Evolutionary conservation across 1,140 invertebrate genomes (phyloP), one percentile per base, ranked within the genome.

Genomic region (Diorhabda sublineata): DNA sequence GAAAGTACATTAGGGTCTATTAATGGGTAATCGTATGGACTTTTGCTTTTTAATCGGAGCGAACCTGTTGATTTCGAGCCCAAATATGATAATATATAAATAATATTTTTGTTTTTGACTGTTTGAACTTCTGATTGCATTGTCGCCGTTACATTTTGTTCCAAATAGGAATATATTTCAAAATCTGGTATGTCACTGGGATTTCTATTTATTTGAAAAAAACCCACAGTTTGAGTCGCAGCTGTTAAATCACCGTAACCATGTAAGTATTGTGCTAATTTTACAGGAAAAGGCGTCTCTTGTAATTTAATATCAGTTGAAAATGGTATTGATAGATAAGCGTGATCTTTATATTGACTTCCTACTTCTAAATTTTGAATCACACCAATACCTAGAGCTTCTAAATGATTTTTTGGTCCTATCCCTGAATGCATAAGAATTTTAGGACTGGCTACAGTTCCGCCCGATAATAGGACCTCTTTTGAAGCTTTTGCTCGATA

Each of bases 321-420:
- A 56, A 95, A 95, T 0, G 91, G 88, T n/a, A 94, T 76, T 0
- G 92, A 92, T 2, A 91, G 91, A 2, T 92, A 79, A 0, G 91
- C 89, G 75, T 92, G 90, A 71, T 93, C 91, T 76, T 93, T 91
- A 44, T 93, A 81, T 75, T 92, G 92, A 69, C 91, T 86, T n/a
- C 91, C 91, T 43, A 82, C 81, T 43, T 65, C 64, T 26, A 77
- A 68, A 64, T 83, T 77, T 9, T 76, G 68, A 42, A 82, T 45
- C 6, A 80, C 68, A 9, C 68, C 69, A 67, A 83, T 81, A 11
- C 82, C 81, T 8, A 85, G 73, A 65, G 81, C 76, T 57, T 80
- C 70, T 3, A 89, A 75, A 56, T 86, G 79, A 64, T 81, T 71
- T 44, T 65, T 77, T 6, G 85, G 85, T 3, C 87, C 87, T 45